phyloP scores from a whole-genome alignment of 23 tunicate species.

The Oikopleura vanhoeffeni region DNA sequence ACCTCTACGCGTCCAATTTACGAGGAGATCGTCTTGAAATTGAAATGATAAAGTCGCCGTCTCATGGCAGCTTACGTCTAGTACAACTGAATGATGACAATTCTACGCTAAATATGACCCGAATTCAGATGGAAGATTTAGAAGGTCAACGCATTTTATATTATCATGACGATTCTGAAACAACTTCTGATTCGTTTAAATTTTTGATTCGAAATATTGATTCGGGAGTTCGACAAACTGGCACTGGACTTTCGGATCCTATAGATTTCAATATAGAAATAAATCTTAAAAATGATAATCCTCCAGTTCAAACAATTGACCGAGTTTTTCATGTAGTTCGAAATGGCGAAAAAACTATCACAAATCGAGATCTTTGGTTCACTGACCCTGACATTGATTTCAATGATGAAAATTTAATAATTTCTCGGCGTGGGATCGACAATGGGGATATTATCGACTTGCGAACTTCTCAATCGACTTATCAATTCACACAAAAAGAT shows the following conservation, averaged over 20 bases:
- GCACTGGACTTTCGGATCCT: not conserved
- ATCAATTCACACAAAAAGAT: not conserved
- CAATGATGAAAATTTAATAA: not conserved
- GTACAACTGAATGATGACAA: not conserved
- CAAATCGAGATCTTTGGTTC: not conserved
- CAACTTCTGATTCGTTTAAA: not conserved
- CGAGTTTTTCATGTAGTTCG: not conserved
- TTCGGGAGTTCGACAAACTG: not conserved
- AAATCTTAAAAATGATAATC: not conserved
- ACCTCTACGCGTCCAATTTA: constrained; percentile 8
- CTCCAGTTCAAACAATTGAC: not conserved
- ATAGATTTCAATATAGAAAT: not conserved
- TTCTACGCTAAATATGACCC: not conserved
- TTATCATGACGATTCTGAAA: not conserved
- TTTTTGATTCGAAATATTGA: not conserved
- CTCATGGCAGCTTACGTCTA: not conserved
- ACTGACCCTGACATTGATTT: not conserved
- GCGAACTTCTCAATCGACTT: not conserved
- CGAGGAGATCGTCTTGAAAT: not conserved
- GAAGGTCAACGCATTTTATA: not conserved
- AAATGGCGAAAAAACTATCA: not conserved
- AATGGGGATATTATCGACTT: not conserved
- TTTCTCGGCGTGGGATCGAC: not conserved
- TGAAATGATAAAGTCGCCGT: not conserved
- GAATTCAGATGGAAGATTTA: not conserved